Base-by-base conservation (phyloP, 2,113 vertebrate genomes). In the Silurus asotus region DNA sequence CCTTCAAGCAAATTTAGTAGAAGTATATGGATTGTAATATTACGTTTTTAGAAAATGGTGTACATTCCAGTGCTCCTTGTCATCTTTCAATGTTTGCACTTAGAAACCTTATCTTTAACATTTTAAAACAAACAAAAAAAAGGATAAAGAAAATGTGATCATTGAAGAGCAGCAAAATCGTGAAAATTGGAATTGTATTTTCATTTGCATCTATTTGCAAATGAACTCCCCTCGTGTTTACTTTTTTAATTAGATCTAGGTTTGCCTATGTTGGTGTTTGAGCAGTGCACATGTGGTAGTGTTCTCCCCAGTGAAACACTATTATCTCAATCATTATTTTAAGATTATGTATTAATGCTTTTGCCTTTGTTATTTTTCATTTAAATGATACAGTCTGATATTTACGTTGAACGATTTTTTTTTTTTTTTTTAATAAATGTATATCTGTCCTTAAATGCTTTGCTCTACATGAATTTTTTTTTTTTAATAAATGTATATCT, bases 11-110 rank as follows among this genome's bases (percentile, higher is more conserved):
- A 88, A 83, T 58, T 56, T 37, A 84, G 69, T 87, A 84, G 37
- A 62, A 84, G 49, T 75, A 58, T 87, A 80, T 88, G 37, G 76
- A 90, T 88, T 90, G 84, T 81, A 90, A 87, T 88, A 88, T 92
- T 85, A 84, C 82, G 86, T 89, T 91, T 89, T 89, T 88, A 19
- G 25, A 58, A 59, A 87, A 87, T 88, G 84, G 72, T 51, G 17
- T 87, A 91, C 90, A 93, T 94, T 93, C 89, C 92, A 88, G 62
- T 77, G 51, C 56, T 56, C 89, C 67, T 61, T 91, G 59, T 85
- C 28, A 59, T 48, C 89, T 20, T 72, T 86, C 77, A 90, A 65
- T 69, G 69, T 74, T 82, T 84, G 86, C 64, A 75, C 86, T 81
- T 25, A 72, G 45, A 85, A 87, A 25, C 85, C 28, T 76, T 3